Evolutionary conservation across 2,113 vertebrate genomes (phyloP), one percentile per base, ranked within the genome.

Genomic region (Zapus hudsonius): DNA sequence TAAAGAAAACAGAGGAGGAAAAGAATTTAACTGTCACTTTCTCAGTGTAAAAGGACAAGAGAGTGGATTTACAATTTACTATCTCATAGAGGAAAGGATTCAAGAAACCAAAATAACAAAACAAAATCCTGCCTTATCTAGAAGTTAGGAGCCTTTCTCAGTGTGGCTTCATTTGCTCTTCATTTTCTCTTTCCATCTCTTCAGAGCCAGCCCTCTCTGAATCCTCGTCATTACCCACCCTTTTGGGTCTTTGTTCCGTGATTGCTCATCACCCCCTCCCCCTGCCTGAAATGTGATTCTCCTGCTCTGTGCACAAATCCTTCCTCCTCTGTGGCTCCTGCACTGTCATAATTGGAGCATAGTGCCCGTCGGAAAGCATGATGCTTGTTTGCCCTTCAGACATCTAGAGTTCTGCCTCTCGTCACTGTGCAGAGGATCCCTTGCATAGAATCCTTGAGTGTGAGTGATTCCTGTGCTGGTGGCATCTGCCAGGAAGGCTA

Each of bases 401-500:
- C 74, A 11, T 13, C 17, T 36, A 16, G 22, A 38, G 4, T 59
- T 91, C 55, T 52, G n/a, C 1, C 10, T 85, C 13, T 84, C 36
- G 74, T 23, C 5, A 0, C 0, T 7, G 36, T n/a, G 38, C 19
- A 36, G 8, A 38, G 5, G n/a, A 23, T 3, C 13, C 12, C 52
- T 73, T 4, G 22, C 36, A 42, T 64, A 27, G 36, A 20, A 1
- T 33, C 44, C 70, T 16, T 22, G 69, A 11, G 0, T 0, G 17
- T 5, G 38, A 33, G 6, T 17, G 38, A 19, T 6, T 29, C 23
- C 6, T 1, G 23, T 2, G 23, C 55, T 63, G 47, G 2, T 63
- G 47, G 2, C 9, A 2, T 20, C 29, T 33, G 27, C 61, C 15
- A 3, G 44, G 13, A 12, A 15, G 42, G 4, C 3, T 4, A 6